Evolutionary conservation across 2,888 invertebrate species (phyloP), one percentile per base, ranked within the genome.

Genomic region (Parasteatoda lunata): DNA sequence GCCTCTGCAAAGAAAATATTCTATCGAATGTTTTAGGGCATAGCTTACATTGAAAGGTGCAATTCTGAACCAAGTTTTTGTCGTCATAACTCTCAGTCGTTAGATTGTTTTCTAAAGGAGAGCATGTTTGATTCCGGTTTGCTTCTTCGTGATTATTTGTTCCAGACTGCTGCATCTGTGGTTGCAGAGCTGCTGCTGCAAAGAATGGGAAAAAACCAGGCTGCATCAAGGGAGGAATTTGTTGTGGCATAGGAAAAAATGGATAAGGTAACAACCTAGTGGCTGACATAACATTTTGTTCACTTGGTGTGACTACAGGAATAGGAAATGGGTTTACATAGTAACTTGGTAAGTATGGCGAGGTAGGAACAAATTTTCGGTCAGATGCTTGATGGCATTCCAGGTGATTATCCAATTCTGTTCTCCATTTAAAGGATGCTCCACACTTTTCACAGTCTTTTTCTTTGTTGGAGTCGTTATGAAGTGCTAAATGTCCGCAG

Each of bases 21-120:
- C 91, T 89, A 83, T 91, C 91, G 88, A 92, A 92, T 15, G 91
- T 90, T 88, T 92, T 92, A 48, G 91, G 90, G 88, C 92, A 92
- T 88, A 90, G 90, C 30, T 90, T 90, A 88, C 92, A 92, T 69
- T 90, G 87, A 72, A 88, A 89, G 6, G 77, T 73, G 51, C 79
- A 79, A 11, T 77, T 77, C 45, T 84, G 81, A 15, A 64, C 78
- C 48, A 77, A 48, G 15, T 77, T 78, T 54, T 84, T 82, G 45
- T 84, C 84, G 7, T 82, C 88, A 77, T 69, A 89, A 84, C 77
- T 89, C 78, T 76, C 89, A 11, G 86, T 80, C 30, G 88, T 80
- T 13, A 88, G 88, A n/a, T 71, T 84, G 59, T 89, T 89, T 66
- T 87, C 81, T 11, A 65, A 15, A 45, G 77, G 73, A n/a, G 71